Base-by-base conservation (phyloP, 2,888 invertebrate species). In the Lycophotia porphyrea region DNA sequence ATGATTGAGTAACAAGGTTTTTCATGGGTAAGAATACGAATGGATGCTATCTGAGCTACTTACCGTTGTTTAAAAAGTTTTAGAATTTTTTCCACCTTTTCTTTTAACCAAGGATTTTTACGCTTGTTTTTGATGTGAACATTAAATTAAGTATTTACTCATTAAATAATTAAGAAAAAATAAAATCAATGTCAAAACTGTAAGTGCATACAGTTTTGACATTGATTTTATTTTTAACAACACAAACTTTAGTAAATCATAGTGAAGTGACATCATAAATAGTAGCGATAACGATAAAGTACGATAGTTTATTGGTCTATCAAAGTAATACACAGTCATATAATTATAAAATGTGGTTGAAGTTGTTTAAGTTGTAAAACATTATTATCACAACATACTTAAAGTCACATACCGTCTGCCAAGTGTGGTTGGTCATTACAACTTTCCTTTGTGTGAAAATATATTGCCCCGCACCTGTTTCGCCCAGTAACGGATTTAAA, bases 181-280 rank as follows among this genome's bases (percentile, higher is more conserved):
- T n/a, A 42, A 31, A 13, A 34, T 9, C 15, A 11, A 18, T 60
- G 24, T 60, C 24, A 60, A 49, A 76, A 49, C 34, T 49, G 27
- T 24, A 34, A n/a, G n/a, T 13, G 31, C 9, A 2, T 34, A n/a
- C n/a, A n/a, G n/a, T n/a, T n/a, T n/a, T n/a, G n/a, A n/a, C n/a
- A n/a, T n/a, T n/a, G n/a, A n/a, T n/a, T n/a, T n/a, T n/a, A n/a
- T n/a, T n/a, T n/a, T n/a, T n/a, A n/a, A n/a, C n/a, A n/a, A n/a
- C 42, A 8, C 47, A 15, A 68, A 39, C 13, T 47, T 61, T 24
- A 34, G 21, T 36, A 58, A 42, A 34, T 7, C 24, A 21, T 55
- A 78, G 81, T 74, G 58, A 68, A 49, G 49, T 68, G 58, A 42
- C 67, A 58, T 81, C 55, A 58, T 64, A 74, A 36, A 74, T 64